Base-by-base conservation (phyloP, 1,140 invertebrate species). In the Drosophila leontia region DNA sequence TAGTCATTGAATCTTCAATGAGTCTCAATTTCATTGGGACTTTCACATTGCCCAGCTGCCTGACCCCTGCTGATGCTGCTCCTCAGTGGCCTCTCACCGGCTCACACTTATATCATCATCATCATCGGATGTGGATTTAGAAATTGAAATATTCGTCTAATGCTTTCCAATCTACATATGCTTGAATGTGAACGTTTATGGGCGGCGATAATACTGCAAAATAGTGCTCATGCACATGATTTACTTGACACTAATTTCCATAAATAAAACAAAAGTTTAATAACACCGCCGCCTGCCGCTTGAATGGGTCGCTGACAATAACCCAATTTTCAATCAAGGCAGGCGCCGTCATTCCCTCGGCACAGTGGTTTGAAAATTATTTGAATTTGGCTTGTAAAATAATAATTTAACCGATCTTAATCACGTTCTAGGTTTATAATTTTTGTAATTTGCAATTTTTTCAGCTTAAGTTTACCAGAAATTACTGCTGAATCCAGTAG, bases 221-320 rank as follows among this genome's bases (percentile, higher is more conserved):
- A 75, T 56, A 39, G 53, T 64, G 76, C 58, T 63, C 77, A 84
- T 90, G 56, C 78, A 90, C 85, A 90, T 76, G 85, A 90, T 91
- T 90, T 91, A 90, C 85, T 90, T 90, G 85, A 90, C 86, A 90
- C 82, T 91, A 91, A 90, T 90, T 90, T 90, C 85, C 85, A 90
- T 90, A 90, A 91, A 90, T 86, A 90, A 90, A 82, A 91, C 75
- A 83, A 80, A 59, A 74, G 71, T 80, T 87, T 86, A 88, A 88
- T 87, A 87, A 80, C 69, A 80, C 62, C 50, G 58, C 55, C 34
- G 45, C 42, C 45, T 58, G 53, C 45, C 67, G 55, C 78, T 65
- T 69, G 55, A 71, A 83, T 79, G 63, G 56, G 78, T 64, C 59
- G 68, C 70, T 90, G 85, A 91, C 86, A 90, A 90, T 90, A 90